A percentile compares a stretch with the other conserved stretches of the same genome.
Evolutionary conservation across 2,113 vertebrate genomes (phyloP).

Genomic region (Chlamydotis undulata): DNA sequence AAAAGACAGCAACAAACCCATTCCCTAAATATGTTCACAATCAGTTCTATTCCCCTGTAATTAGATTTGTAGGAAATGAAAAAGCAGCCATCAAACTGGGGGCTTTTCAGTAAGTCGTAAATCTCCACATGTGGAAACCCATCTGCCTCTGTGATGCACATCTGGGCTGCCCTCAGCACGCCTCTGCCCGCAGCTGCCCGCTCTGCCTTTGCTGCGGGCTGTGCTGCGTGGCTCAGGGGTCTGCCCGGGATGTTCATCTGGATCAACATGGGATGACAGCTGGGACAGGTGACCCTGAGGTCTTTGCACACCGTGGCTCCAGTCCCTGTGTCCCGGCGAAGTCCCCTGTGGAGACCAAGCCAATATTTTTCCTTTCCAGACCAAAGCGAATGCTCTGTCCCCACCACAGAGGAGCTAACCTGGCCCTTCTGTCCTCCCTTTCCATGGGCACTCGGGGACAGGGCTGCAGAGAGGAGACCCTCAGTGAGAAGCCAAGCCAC

Average conservation of each 20-base stretch:
- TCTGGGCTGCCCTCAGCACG: background rate
- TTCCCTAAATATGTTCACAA: slow-evolving; percentile 50
- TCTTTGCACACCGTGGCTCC: fast-evolving
- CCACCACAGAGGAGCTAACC: background rate
- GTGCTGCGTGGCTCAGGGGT: fast-evolving
- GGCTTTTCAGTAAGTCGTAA: slow-evolving; percentile 54
- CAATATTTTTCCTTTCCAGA: background rate
- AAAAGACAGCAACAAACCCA: slow-evolving; percentile 14
- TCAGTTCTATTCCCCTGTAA: slow-evolving; percentile 29
- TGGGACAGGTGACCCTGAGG: background rate
- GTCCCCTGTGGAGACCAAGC: fast-evolving
- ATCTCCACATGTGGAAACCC: background rate
- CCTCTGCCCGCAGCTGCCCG: background rate
- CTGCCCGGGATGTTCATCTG: background rate
- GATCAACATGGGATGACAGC: fast-evolving
- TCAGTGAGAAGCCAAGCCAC: background rate
- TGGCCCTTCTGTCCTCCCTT: background rate
- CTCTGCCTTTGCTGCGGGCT: fast-evolving
- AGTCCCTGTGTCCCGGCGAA: fast-evolving
- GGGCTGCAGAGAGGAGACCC: background rate
- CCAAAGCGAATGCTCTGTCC: fast-evolving
- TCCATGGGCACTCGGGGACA: background rate
- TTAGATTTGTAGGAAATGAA: slow-evolving; percentile 61
- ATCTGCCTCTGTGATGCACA: background rate
- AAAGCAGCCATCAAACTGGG: slow-evolving; percentile 12